Percentiles rank a stretch among this genome's conserved stretches.
Evolutionary conservation across 2,113 vertebrate species (phyloP).

Genomic region (Alces alces): DNA sequence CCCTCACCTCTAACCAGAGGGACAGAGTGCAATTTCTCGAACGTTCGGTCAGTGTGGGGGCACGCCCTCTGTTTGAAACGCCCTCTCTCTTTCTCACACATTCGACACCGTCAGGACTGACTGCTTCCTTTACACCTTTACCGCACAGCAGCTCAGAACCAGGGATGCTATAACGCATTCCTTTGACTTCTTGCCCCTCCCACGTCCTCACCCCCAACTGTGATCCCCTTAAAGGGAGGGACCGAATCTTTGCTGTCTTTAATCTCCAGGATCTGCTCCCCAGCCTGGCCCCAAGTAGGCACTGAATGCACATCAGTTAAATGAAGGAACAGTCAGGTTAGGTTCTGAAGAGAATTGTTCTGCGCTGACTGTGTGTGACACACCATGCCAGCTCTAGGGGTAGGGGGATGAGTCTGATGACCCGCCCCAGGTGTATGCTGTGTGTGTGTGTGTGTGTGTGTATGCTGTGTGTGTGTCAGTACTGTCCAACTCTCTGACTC

Average conservation of each 20-base stretch:
- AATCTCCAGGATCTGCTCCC: neutral
- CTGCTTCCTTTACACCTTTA: neutral
- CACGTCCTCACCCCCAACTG: too few relatives aligned
- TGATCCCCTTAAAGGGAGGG: neutral
- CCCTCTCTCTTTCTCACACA: neutral
- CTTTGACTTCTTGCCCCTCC: neutral
- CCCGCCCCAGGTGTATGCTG: fast-evolving
- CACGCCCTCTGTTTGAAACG: neutral
- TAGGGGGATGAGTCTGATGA: neutral
- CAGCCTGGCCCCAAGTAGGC: neutral
- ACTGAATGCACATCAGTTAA: neutral
- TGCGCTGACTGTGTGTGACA: neutral
- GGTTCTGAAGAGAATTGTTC: neutral
- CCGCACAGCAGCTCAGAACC: neutral
- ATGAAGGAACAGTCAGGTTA: neutral
- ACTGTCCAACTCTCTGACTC: neutral
- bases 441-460: neutral
- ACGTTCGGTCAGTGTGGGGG: neutral
- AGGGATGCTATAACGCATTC: neutral
- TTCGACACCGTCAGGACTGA: neutral
- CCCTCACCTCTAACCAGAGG: neutral
- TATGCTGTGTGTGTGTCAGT: neutral
- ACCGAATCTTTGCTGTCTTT: neutral
- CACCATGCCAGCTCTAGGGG: neutral
- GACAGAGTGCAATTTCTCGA: neutral